Conservation (phyloP, 2,797 vertebrate genomes). For the Rhinella marina region DNA sequence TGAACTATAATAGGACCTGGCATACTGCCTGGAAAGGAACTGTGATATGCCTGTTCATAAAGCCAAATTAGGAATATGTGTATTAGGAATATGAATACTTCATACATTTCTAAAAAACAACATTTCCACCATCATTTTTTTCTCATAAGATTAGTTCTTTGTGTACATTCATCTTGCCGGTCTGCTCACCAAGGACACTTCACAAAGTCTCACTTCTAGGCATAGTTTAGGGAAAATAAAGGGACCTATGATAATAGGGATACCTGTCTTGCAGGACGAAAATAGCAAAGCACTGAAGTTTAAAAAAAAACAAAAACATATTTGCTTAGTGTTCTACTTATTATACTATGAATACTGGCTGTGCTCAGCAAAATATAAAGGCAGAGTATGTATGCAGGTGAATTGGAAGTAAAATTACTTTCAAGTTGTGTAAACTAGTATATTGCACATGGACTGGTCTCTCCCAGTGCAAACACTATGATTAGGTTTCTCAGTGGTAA, state of each 20-base stretch:
- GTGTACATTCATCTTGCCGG: slow-evolving; percentile 35
- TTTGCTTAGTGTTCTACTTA: slow-evolving; percentile 48
- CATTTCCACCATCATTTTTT: background rate
- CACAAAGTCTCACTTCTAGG: background rate
- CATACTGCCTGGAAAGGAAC: too few relatives aligned
- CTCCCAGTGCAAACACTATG: background rate
- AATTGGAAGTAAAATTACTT: background rate
- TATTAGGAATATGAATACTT: too few relatives aligned
- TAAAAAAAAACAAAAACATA: background rate
- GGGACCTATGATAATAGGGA: too few relatives aligned
- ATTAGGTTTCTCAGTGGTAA: background rate
- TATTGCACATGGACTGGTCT: slow-evolving; percentile 12
- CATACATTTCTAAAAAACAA: background rate
- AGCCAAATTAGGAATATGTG: background rate
- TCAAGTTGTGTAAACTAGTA: background rate
- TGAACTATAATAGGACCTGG: too few relatives aligned
- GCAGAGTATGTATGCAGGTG: background rate
- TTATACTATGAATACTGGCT: background rate
- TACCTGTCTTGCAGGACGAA: background rate
- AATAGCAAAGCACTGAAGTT: background rate
- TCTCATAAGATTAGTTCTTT: background rate
- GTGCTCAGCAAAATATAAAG: slow-evolving; percentile 27
- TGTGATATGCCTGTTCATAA: background rate
- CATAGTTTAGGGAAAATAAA: slow-evolving; percentile 22
- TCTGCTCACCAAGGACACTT: slow-evolving; percentile 33